Evolutionary conservation across 2,797 vertebrate species (phyloP), one percentile per base, ranked within the genome.

Genomic region (Sebastes itinus): DNA sequence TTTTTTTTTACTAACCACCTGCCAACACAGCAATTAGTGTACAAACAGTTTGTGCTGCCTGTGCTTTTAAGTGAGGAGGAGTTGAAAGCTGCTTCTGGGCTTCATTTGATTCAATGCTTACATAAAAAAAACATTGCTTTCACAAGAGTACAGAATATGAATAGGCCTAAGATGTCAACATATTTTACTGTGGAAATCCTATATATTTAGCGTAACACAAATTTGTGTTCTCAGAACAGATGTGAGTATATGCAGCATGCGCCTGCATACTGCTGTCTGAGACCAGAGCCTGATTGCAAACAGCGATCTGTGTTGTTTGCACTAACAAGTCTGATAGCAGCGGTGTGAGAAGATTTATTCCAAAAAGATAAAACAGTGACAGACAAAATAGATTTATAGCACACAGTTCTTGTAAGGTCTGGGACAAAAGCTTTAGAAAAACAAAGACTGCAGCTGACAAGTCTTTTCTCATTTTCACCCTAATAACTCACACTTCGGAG

Each of bases 401-500:
- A 30, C 16, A 6, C 20, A 6, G 2, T n/a, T 67, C 30, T 63
- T 61, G 28, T 75, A 23, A 62, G n/a, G 62, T 56, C 16, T n/a
- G 75, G 81, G 38, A 81, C 62, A 68, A 46, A 42, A 16, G 46
- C 59, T 70, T 60, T 58, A 16, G 38, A 55, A 81, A 80, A 78
- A 59, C 20, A 71, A 72, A 73, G 58, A 62, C 49, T 61, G 52
- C 64, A 23, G 49, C 38, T 72, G 71, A 65, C 60, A 74, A 76
- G 76, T 80, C 72, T 38, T 73, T 76, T 86, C 42, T 77, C 62
- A 89, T 89, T 72, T 74, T 30, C 60, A 60, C 30, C 33, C 8
- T 62, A 80, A 85, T 87, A 82, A 80, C 77, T 81, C 82, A 81
- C 64, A 76, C 58, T 79, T 68, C 63, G 59, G 58, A 71, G 30